Evolutionary conservation across 2,797 vertebrate genomes (phyloP).

Genomic region (Scomberomorus guttatus): DNA sequence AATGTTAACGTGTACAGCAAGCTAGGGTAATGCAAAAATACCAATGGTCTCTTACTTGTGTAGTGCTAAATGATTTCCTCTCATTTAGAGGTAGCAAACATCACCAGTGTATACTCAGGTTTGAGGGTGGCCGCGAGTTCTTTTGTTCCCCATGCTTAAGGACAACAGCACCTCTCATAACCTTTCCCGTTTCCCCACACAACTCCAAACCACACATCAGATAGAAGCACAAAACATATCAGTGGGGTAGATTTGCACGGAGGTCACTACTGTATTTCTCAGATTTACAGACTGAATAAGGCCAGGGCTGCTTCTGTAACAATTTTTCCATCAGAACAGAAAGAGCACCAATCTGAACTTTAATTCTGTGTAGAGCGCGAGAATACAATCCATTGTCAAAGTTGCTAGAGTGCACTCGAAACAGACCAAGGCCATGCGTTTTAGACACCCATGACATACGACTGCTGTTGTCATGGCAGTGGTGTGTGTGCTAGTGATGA

Average conservation of each 20-base stretch:
- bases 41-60: not conserved
- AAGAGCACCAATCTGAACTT: conserved; percentile 12
- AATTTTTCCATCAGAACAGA: conserved; percentile 12
- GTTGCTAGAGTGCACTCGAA: conserved; percentile 42
- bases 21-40: not conserved
- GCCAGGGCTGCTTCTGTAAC: conserved; percentile 1
- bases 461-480: conserved; percentile 48
- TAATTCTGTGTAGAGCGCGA: not conserved
- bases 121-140: not conserved
- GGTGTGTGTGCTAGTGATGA: conserved; percentile 5
- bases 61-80: not conserved
- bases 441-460: conserved; percentile 24
- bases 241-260: not conserved
- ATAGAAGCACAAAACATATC: not conserved
- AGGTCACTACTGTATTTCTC: conserved; percentile 1
- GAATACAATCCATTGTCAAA: not conserved
- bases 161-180: not conserved
- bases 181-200: not conserved
- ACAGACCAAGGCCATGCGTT: conserved; percentile 36
- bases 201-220: not conserved
- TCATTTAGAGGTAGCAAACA: not conserved
- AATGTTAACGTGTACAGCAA: not conserved
- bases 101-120: not conserved
- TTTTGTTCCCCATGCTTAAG: conserved; percentile 1
- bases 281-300: conserved; percentile 25